These are phyloP conservation scores for Spilarctia lutea DNA, from an alignment of 2,888 invertebrate genomes.

Conservation along the genomic window DNA sequence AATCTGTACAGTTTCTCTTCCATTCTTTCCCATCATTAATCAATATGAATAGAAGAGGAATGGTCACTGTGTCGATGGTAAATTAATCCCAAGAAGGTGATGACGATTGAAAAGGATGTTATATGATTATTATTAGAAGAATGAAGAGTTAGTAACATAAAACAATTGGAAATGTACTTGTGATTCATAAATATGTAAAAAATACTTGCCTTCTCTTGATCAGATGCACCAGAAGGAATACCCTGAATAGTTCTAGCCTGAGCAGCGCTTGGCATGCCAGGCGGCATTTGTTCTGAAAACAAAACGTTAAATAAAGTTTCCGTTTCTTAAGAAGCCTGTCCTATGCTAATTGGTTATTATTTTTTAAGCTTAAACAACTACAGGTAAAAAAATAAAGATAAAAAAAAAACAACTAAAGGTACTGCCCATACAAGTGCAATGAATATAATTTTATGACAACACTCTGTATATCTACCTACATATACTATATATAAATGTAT, in stretches of 20 bases:
- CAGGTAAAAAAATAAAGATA: too few relatives aligned
- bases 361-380: too few relatives aligned
- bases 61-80: too few relatives aligned
- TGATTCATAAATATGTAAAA: conserved; percentile 1
- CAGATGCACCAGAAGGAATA: conserved; percentile 93
- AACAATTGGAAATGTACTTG: not conserved
- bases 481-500: too few relatives aligned
- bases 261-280: conserved; percentile 80
- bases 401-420: not conserved
- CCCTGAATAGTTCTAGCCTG: conserved; percentile 86
- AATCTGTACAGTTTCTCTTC: too few relatives aligned
- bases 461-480: not conserved
- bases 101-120: not conserved
- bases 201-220: conserved; percentile 94
- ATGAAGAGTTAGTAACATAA: not conserved
- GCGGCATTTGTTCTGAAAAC: conserved; percentile 74
- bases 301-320: not conserved
- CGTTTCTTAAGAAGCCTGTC: not conserved
- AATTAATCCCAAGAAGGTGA: not conserved
- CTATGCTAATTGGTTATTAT: not conserved
- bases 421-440: not conserved
- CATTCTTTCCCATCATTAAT: too few relatives aligned
- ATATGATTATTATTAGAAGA: not conserved
- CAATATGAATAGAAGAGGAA: too few relatives aligned
- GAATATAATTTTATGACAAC: not conserved